Conservation (phyloP, 1,140 invertebrate species). For the Hestina assimilis region DNA sequence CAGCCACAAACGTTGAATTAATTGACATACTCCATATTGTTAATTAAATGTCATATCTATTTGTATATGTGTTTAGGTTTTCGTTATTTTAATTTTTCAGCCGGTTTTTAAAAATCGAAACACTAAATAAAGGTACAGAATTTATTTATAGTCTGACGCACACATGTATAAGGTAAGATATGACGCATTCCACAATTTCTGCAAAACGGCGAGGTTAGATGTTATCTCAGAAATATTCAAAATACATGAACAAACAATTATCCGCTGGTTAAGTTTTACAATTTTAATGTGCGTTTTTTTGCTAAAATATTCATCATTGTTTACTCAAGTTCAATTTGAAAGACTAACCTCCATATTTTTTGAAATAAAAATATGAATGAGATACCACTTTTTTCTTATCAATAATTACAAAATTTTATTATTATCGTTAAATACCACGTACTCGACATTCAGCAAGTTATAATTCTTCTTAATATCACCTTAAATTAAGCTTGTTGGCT, state of each 20-base stretch:
- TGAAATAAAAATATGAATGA: neutral
- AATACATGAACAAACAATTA: conserved; percentile 22
- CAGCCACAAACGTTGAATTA: neutral
- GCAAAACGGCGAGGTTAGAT: conserved; percentile 13
- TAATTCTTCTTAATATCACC: conserved; percentile 42
- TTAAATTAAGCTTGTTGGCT: conserved; percentile 36
- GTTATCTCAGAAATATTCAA: conserved; percentile 17
- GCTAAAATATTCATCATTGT: neutral
- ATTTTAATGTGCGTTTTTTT: conserved; percentile 16
- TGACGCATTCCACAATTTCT: conserved; percentile 1
- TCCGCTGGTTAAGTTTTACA: conserved; percentile 26
- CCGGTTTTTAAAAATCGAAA: neutral
- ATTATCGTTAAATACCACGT: too few relatives aligned
- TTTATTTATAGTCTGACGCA: too few relatives aligned
- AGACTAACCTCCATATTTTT: neutral
- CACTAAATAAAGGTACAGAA: neutral
- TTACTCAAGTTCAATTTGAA: neutral
- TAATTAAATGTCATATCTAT: too few relatives aligned
- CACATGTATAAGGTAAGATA: conserved; percentile 4
- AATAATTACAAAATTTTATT: too few relatives aligned
- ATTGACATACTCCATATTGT: too few relatives aligned
- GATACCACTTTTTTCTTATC: too few relatives aligned
- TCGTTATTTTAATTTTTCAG: neutral
- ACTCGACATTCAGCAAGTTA: conserved; percentile 30
- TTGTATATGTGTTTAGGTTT: too few relatives aligned